Conservation (phyloP, 2,113 vertebrate species). For the Sitta europaea region DNA sequence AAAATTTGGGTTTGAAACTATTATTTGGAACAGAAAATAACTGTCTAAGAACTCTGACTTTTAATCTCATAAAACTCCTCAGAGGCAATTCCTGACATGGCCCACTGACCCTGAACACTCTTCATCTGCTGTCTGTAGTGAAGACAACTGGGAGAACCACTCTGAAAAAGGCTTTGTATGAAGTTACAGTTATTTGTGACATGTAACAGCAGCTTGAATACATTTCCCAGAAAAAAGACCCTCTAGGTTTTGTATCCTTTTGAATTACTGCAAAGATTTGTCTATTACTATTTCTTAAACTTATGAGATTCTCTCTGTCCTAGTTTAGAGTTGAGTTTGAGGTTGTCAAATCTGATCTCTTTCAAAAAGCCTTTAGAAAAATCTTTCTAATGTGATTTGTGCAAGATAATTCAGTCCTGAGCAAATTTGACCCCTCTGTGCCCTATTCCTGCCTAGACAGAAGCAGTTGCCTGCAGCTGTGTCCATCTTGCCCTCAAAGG, state of each 20-base stretch:
- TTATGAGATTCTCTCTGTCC: background rate
- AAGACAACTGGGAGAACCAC: background rate
- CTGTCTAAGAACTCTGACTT: background rate
- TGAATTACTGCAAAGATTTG: background rate
- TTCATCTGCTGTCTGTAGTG: background rate
- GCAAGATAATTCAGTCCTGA: background rate
- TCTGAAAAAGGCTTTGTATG: background rate
- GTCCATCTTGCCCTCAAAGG: constrained; percentile 5
- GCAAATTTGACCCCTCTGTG: constrained; percentile 19
- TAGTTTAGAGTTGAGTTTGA: background rate
- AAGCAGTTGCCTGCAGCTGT: constrained; percentile 40
- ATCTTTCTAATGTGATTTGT: background rate
- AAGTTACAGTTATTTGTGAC: background rate
- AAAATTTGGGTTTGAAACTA: background rate
- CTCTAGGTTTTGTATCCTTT: background rate
- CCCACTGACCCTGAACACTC: background rate
- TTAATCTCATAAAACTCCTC: background rate
- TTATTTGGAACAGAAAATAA: background rate
- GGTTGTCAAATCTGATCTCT: background rate
- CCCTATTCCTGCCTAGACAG: constrained; percentile 17
- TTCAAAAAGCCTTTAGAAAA: constrained; percentile 2
- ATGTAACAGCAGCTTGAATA: background rate
- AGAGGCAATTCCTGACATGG: background rate
- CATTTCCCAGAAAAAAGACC: background rate
- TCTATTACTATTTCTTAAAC: background rate